Base-by-base conservation (phyloP, 2,797 vertebrate genomes). In the Garrulus glandarius region DNA sequence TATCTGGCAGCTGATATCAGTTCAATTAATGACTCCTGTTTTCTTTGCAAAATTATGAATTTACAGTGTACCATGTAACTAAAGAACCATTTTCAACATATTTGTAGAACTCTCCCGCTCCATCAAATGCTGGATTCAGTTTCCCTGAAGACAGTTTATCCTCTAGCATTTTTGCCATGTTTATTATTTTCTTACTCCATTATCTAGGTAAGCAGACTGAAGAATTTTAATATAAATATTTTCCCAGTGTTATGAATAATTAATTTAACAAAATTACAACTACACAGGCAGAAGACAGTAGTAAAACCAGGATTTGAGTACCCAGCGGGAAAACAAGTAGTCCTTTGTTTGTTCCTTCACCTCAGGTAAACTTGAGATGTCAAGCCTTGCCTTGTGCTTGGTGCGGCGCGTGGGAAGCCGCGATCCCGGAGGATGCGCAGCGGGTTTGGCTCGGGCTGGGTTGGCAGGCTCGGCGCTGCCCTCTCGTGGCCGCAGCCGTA, bases 381-480 rank as follows among this genome's bases (percentile, higher is more conserved):
- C 26, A n/a, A 14, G 53, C 13, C 32, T 65, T 4, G 7, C 86
- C 27, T 37, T 27, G 61, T 53, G 37, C 36, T 56, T 10, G 43
- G 11, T 21, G 69, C 34, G 14, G 23, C 23, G 57, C 46, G 17
- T 49, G 6, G 10, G 46, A 47, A 74, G 69, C 11, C 5, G 75
- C 13, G 10, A 0, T 55, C 36, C 55, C 23, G 4, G 13, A 12
- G 67, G 74, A 68, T 15, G 24, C 10, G 29, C 13, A 8, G 0
- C 17, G 14, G 53, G 4, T 6, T 71, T 10, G 46, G 32, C 49
- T 7, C 8, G 16, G 12, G 5, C 23, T 24, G 15, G 2, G 18
- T 43, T 83, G 21, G 1, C 93, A 69, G 77, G 88, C 29, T 9
- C 79, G 72, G 34, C 91, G 20, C 93, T 97, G 97, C 91, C 96